These are phyloP conservation scores for Morpho achilles DNA, from an alignment of 2,888 invertebrate genomes.

Conservation along the genomic window DNA sequence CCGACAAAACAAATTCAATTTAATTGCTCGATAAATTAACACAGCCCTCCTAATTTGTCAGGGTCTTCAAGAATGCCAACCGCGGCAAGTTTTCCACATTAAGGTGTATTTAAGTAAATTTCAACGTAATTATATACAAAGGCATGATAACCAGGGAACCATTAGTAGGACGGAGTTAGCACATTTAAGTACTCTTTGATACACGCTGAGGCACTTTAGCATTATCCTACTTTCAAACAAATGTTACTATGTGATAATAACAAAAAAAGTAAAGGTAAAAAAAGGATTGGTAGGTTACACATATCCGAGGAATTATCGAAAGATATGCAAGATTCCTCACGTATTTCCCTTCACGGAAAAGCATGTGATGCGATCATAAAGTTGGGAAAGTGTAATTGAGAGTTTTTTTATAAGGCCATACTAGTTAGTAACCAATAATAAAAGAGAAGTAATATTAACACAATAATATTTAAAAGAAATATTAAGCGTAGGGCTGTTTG, in stretches of 20 bases:
- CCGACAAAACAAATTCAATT: neutral
- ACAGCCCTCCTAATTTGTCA: constrained; percentile 14
- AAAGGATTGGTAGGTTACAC: too few species aligned
- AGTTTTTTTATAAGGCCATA: too few species aligned
- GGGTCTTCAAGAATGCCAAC: constrained; percentile 10
- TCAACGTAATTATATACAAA: constrained; percentile 21
- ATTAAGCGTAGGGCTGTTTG: constrained; percentile 1
- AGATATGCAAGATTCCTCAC: too few species aligned
- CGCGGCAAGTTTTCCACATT: constrained; percentile 11
- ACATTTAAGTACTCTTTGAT: constrained; percentile 5
- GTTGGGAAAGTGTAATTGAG: too few species aligned
- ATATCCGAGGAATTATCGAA: too few species aligned
- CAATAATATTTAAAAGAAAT: neutral
- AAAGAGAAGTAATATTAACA: neutral
- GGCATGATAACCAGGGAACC: constrained; percentile 18
- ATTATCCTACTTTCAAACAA: too few species aligned
- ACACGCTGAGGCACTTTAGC: neutral
- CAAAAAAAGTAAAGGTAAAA: too few species aligned
- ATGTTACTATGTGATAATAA: too few species aligned
- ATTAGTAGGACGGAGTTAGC: neutral
- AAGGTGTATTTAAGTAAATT: constrained; percentile 18
- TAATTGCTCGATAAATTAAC: constrained; percentile 1
- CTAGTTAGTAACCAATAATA: too few species aligned
- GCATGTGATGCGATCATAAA: too few species aligned
- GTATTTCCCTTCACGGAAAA: too few species aligned